Percentiles rank a stretch among this genome's conserved stretches.
These are phyloP conservation scores for Hippocampus guttulatus DNA, from an alignment of 2,113 vertebrate species.

Conservation along the genomic window DNA sequence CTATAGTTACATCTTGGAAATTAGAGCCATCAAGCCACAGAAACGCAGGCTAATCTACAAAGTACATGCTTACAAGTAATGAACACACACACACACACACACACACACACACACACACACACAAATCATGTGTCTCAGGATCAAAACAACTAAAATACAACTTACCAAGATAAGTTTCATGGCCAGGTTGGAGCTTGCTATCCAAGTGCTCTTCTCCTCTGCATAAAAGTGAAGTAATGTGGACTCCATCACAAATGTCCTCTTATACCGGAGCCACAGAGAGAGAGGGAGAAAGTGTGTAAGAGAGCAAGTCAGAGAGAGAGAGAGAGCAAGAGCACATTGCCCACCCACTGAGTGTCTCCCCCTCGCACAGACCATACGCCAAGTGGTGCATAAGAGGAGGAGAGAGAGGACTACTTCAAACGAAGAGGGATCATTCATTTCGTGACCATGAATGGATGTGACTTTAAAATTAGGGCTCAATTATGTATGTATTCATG, in stretches of 20 bases:
- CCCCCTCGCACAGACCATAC: background rate
- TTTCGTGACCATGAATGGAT: background rate
- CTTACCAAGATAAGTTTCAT: constrained; percentile 77
- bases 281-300: constrained; percentile 23
- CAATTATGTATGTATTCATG: background rate
- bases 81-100: background rate
- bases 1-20: background rate
- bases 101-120: background rate
- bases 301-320: constrained; percentile 1
- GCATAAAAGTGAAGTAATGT: constrained; percentile 55
- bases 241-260: constrained; percentile 60
- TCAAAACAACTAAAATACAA: constrained; percentile 19
- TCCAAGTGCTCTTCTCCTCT: constrained; percentile 62
- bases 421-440: background rate
- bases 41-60: background rate
- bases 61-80: background rate
- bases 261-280: constrained; percentile 57
- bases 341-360: constrained; percentile 9
- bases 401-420: constrained; percentile 14
- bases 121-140: background rate
- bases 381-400: background rate
- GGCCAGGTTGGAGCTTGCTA: constrained; percentile 63
- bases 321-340: background rate
- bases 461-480: background rate
- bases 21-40: background rate